A percentile compares a stretch with the other conserved stretches of the same genome.
Conservation (phyloP, 2,888 invertebrate species). For the Dromius quadrimaculatus region DNA sequence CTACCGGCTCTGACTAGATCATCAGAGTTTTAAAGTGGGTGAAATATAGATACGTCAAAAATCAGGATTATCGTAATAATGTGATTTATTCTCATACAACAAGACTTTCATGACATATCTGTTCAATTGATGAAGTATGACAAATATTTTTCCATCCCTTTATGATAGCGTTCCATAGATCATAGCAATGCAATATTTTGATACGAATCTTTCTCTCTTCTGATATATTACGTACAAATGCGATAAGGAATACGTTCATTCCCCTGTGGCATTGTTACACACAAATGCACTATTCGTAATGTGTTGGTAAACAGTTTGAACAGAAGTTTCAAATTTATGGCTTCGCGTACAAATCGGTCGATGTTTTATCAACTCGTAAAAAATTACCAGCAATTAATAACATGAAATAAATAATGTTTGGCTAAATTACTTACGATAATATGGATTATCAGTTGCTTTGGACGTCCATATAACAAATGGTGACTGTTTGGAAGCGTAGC, state of each 20-base stretch:
- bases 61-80: no score
- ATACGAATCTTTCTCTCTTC: constrained; percentile 7
- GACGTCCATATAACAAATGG: background rate
- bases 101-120: no score
- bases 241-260: constrained; percentile 9
- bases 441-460: background rate
- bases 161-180: background rate
- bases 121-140: no score
- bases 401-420: background rate
- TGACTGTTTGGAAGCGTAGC: background rate
- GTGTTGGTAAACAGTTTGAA: constrained; percentile 11
- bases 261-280: constrained; percentile 4
- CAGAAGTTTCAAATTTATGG: constrained; percentile 11
- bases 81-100: no score
- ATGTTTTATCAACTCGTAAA: constrained; percentile 6
- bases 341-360: background rate
- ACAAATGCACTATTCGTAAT: constrained; percentile 15
- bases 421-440: constrained; percentile 3
- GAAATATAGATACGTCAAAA: no score
- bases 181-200: background rate
- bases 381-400: constrained; percentile 1
- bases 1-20: no score
- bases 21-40: no score
- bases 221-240: constrained; percentile 6
- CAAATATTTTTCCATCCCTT: no score